These are phyloP conservation scores for Campoletis sonorensis DNA, from an alignment of 1,140 invertebrate genomes.

Conservation along the genomic window DNA sequence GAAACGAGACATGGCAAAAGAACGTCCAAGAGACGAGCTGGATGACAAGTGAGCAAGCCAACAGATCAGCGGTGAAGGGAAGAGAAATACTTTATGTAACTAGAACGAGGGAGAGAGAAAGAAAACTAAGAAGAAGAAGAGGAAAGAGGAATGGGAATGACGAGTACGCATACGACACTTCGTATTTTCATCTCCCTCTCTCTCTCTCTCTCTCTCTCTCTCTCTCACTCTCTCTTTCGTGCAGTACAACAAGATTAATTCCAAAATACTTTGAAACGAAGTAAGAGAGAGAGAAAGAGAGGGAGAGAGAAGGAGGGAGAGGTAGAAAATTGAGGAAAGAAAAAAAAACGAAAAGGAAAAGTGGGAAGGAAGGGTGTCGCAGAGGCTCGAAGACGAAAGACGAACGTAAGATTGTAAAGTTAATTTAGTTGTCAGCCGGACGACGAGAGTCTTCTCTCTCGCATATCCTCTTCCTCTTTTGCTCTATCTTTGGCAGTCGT, in stretches of 20 bases:
- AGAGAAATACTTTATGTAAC: slow-evolving; percentile 8
- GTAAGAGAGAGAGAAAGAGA: background rate
- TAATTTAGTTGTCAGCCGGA: slow-evolving; percentile 68
- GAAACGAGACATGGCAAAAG: slow-evolving; percentile 41
- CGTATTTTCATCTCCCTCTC: slow-evolving; percentile 27
- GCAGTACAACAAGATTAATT: slow-evolving; percentile 62
- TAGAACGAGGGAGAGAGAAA: slow-evolving; percentile 18
- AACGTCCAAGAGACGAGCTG: slow-evolving; percentile 28
- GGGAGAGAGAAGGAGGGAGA: slow-evolving; percentile 13
- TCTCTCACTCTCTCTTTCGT: background rate
- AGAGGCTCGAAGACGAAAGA: slow-evolving; percentile 49
- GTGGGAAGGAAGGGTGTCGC: background rate
- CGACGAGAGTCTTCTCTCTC: slow-evolving; percentile 43
- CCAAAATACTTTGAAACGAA: slow-evolving; percentile 63
- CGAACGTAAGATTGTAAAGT: slow-evolving; percentile 60
- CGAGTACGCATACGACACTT: slow-evolving; percentile 28
- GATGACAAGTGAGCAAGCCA: slow-evolving; percentile 37
- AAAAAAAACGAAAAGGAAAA: background rate
- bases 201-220: background rate
- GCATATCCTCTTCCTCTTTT: slow-evolving; percentile 14
- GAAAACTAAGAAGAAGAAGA: slow-evolving; percentile 24
- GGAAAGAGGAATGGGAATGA: slow-evolving; percentile 34
- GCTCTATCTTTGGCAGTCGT: slow-evolving; percentile 3
- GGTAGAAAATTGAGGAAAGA: slow-evolving; percentile 45
- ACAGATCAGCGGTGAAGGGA: background rate